These are phyloP conservation scores for Volucella inflata DNA, from an alignment of 2,888 invertebrate genomes.

Conservation along the genomic window DNA sequence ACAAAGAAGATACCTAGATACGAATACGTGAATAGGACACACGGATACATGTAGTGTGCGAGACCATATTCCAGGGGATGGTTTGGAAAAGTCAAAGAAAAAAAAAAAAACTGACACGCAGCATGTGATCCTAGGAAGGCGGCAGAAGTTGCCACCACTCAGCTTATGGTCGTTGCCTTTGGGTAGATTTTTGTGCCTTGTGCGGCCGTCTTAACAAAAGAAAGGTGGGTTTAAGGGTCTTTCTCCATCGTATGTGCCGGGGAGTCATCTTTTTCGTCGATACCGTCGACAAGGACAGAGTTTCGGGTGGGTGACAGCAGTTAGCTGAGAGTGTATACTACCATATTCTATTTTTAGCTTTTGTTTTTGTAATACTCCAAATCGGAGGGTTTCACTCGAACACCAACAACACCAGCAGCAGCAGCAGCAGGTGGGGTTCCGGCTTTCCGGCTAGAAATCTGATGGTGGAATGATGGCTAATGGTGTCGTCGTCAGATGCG, in stretches of 20 bases:
- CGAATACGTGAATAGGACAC: background rate
- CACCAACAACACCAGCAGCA: background rate
- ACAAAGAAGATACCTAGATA: conserved; percentile 33
- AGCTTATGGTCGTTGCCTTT: conserved; percentile 55
- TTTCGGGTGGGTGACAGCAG: conserved; percentile 24
- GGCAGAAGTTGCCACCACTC: background rate
- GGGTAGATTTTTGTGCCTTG: background rate
- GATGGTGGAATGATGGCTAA: no score
- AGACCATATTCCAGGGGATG: conserved; percentile 18
- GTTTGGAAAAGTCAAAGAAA: conserved; percentile 36
- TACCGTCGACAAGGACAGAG: background rate
- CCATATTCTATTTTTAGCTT: conserved; percentile 69
- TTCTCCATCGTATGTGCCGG: conserved; percentile 8
- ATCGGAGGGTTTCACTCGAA: conserved; percentile 19
- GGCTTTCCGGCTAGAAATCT: background rate
- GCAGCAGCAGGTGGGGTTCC: conserved; percentile 43
- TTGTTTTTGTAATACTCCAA: conserved; percentile 50
- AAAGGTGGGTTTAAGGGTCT: conserved; percentile 19
- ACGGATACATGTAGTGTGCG: background rate
- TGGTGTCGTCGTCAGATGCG: conserved; percentile 17
- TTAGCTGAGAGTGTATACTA: conserved; percentile 56
- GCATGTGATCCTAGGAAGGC: background rate
- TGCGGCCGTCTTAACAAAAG: conserved; percentile 4
- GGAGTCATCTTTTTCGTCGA: background rate
- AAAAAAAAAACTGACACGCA: conserved; percentile 35